Evolutionary conservation across 2,888 invertebrate species (phyloP), one percentile per base, ranked within the genome.

Genomic region (Dichetophora obliterata): DNA sequence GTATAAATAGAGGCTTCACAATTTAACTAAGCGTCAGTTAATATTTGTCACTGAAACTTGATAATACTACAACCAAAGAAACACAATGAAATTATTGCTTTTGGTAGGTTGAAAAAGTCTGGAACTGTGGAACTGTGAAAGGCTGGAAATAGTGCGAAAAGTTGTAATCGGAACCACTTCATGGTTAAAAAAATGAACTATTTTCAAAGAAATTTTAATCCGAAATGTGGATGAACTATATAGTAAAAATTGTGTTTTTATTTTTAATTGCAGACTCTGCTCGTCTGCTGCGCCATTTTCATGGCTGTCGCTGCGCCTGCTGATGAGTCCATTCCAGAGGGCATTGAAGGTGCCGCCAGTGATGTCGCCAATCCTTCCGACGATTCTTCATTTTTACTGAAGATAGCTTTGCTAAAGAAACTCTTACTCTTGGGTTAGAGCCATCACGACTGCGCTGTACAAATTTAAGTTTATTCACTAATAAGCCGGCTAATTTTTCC

Each of bases 241-340:
- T 31, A 1, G 11, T 37, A 70, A 75, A 24, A 9, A 43, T 43
- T 43, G 43, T 37, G 37, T 59, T 75, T 65, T 24, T 48, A 8
- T 70, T 14, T 52, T 50, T 16, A 16, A 66, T 82, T 84, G 14
- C 79, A 87, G 87, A 82, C 82, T 77, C 71, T 87, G 16, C 77
- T 87, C 75, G 80, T 86, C 69, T 87, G 86, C 81, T 75, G 84
- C 54, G 86, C 83, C 37, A 77, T 86, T 65, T 82, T 84, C 79
- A 81, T 86, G 73, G 80, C 81, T 77, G 83, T 83, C 80, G 87
- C 88, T 70, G 84, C 81, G 66, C 87, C 86, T n/a, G 69, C 85
- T 8, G 87, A 87, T 78, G 87, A 87, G 78, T 77, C 88, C 34
- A 85, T 87, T 27, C 87, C 88, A 9, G 84, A 83, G 31, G 86